Percentiles rank a stretch among this genome's conserved stretches.
Evolutionary conservation across 2,113 vertebrate genomes (phyloP).

Genomic region (Boleophthalmus pectinirostris): DNA sequence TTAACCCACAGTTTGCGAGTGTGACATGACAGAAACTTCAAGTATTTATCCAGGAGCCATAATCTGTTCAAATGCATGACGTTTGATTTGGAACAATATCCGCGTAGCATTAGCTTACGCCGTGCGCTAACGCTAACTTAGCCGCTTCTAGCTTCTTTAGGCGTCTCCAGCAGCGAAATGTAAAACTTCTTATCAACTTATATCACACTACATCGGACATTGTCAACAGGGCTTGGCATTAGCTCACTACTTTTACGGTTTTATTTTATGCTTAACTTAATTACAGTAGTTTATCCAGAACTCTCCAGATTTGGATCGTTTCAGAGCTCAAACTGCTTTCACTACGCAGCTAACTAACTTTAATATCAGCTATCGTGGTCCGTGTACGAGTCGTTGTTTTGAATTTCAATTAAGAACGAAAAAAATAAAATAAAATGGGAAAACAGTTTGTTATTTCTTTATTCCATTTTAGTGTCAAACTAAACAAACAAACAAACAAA

Average conservation of each 20-base stretch:
- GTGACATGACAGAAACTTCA: constrained; percentile 33
- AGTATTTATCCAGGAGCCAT: constrained; percentile 68
- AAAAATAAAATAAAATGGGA: too few relatives aligned
- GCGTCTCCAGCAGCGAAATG: constrained; percentile 55
- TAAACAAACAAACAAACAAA: too few relatives aligned
- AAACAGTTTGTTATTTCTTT: too few relatives aligned
- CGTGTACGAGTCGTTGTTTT: too few relatives aligned
- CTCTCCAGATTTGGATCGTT: too few relatives aligned
- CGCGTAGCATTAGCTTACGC: constrained; percentile 41
- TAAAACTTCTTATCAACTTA: constrained; percentile 35
- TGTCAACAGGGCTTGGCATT: constrained; percentile 17
- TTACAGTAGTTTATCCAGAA: too few relatives aligned
- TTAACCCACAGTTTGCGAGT: constrained; percentile 29
- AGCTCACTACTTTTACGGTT: neutral
- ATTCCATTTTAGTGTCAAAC: too few relatives aligned
- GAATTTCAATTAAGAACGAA: too few relatives aligned
- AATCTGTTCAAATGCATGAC: constrained; percentile 71
- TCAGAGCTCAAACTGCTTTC: neutral
- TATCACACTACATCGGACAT: constrained; percentile 31
- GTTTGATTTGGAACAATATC: constrained; percentile 52
- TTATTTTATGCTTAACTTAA: neutral
- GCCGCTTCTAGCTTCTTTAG: constrained; percentile 28
- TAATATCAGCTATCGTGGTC: neutral
- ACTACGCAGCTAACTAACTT: too few relatives aligned
- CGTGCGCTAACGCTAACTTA: constrained; percentile 61